Base-by-base conservation (phyloP, 2,888 invertebrate species). In the Torymus aiolomorphi region DNA sequence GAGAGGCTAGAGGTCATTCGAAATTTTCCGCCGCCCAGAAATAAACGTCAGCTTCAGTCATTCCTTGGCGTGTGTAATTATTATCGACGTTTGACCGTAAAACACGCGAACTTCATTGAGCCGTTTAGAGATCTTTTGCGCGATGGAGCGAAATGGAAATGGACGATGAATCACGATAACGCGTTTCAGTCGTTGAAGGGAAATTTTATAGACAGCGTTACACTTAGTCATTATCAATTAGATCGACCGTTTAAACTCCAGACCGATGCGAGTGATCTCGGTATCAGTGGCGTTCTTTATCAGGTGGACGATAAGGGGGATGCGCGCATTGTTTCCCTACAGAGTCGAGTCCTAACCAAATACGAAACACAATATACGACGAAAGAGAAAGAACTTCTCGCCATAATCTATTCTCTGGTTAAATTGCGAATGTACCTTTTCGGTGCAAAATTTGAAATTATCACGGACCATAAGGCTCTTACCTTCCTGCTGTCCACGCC, bases 1-100 rank as follows among this genome's bases (percentile, higher is more conserved):
- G n/a, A n/a, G n/a, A n/a, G n/a, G n/a, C n/a, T n/a, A n/a, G n/a
- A n/a, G n/a, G n/a, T n/a, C n/a, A n/a, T n/a, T n/a, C n/a, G n/a
- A n/a, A n/a, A n/a, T n/a, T n/a, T n/a, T n/a, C n/a, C n/a, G n/a
- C n/a, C n/a, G n/a, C n/a, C n/a, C 4, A 20, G 2, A 57, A 86
- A 84, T 62, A 72, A 85, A 59, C 84, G 84, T 76, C 81, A 87
- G 59, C 51, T 88, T 2, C 83, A 86, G 52, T 69, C 71, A 13
- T 83, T 87, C 78, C 16, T 85, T 1, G 85, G 84, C 0, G 54
- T 84, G 0, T 83, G 83, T 31, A 82, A 75, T 20, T 84, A 78
- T 69, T 84, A 84, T 31, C 63, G 83, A 0, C 77, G 83, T 14
- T 84, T 84, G 52, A 76, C 73, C 18, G 14, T 69, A 0, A 49